phyloP scores from a whole-genome alignment of 2,888 invertebrate species.

The Caenorhabditis plicata region DNA sequence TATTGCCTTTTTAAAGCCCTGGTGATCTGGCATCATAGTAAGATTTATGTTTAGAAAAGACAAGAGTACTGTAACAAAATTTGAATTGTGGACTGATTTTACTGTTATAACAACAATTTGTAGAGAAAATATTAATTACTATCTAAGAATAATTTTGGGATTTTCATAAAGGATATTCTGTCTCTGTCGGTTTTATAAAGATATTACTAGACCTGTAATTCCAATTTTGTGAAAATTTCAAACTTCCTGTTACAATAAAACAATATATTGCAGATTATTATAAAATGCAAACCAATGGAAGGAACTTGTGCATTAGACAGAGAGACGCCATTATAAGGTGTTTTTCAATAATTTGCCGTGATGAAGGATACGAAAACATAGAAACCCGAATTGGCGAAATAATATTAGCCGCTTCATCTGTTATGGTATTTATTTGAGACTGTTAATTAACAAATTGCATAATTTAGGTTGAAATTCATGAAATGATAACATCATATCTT shows the following conservation, averaged over 20 bases:
- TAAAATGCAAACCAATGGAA: conserved; percentile 20
- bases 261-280: conserved; percentile 26
- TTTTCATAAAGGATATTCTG: too few species aligned
- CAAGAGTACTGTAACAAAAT: too few species aligned
- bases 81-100: too few species aligned
- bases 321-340: conserved; percentile 19
- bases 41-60: conserved; percentile 2
- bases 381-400: conserved; percentile 14
- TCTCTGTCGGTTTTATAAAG: too few species aligned
- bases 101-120: too few species aligned
- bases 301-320: conserved; percentile 11
- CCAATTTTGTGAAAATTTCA: too few species aligned
- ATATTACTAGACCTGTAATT: too few species aligned
- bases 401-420: conserved; percentile 6
- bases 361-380: conserved; percentile 19
- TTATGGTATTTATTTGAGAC: conserved; percentile 4
- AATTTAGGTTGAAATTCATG: conserved; percentile 9
- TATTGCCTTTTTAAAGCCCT: conserved; percentile 26
- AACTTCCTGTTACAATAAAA: too few species aligned
- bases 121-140: too few species aligned
- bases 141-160: too few species aligned
- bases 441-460: not conserved
- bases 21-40: conserved; percentile 33
- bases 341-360: conserved; percentile 16
- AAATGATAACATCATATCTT: conserved; percentile 24